These are phyloP conservation scores for Belonocnema kinseyi DNA, from an alignment of 1,140 invertebrate species.

Conservation along the genomic window DNA sequence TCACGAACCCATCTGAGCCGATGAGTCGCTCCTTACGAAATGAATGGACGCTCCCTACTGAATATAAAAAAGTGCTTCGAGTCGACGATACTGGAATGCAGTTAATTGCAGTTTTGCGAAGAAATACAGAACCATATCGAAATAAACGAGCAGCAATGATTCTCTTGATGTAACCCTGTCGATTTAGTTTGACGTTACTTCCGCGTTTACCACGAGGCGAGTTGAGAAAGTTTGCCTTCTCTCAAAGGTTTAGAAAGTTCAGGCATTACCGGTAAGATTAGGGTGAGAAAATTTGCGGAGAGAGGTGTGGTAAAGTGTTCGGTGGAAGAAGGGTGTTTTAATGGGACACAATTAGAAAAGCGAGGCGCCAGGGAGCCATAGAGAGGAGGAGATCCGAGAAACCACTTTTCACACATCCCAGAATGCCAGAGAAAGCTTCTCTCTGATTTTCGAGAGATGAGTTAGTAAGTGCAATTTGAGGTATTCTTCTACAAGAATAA, in stretches of 20 bases:
- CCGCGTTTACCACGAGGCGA: slow-evolving; percentile 43
- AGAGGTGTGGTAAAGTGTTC: slow-evolving; percentile 45
- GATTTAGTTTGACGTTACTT: slow-evolving; percentile 49
- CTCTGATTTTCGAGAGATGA: slow-evolving; percentile 36
- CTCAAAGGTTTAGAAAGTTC: slow-evolving; percentile 69
- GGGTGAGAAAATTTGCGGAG: slow-evolving; percentile 69
- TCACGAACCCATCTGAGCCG: no score
- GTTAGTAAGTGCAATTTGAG: slow-evolving; percentile 17
- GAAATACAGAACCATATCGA: neutral
- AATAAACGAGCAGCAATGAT: neutral
- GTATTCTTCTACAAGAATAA: slow-evolving; percentile 7
- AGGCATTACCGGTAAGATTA: slow-evolving; percentile 68
- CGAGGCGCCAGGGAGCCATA: slow-evolving; percentile 72
- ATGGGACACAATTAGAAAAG: slow-evolving; percentile 73
- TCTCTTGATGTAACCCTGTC: slow-evolving; percentile 1
- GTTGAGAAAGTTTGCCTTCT: slow-evolving; percentile 54
- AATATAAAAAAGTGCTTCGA: neutral
- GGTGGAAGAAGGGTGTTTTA: slow-evolving; percentile 67
- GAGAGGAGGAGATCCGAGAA: slow-evolving; percentile 55
- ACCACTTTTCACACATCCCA: slow-evolving; percentile 62
- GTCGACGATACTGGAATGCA: neutral
- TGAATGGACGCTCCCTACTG: neutral
- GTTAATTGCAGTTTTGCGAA: neutral
- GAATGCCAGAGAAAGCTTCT: slow-evolving; percentile 47
- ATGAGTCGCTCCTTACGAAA: no score